These are phyloP conservation scores for Endomychus coccineus DNA, from an alignment of 2,888 invertebrate genomes.

Conservation along the genomic window DNA sequence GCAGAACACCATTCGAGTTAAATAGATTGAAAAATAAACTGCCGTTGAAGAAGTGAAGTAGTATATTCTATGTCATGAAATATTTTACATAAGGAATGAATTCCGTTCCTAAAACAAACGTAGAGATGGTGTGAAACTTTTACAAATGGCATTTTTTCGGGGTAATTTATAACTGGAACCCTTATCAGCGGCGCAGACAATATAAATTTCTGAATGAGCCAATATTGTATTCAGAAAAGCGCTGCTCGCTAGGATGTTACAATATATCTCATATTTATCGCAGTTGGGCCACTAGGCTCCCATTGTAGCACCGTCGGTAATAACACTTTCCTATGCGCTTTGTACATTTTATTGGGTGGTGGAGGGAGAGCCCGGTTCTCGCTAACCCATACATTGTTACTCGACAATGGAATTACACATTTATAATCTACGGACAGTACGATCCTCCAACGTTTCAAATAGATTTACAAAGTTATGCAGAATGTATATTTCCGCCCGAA, in stretches of 20 bases:
- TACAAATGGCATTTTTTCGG: slow-evolving; percentile 40
- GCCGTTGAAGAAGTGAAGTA: too few relatives aligned
- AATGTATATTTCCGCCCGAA: slow-evolving; percentile 2
- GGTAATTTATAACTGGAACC: slow-evolving; percentile 39
- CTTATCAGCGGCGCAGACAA: slow-evolving; percentile 42
- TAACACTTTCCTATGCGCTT: slow-evolving; percentile 41
- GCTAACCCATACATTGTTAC: slow-evolving; percentile 37
- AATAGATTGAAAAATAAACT: too few relatives aligned
- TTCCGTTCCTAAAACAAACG: slow-evolving; percentile 22
- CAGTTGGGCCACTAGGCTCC: slow-evolving; percentile 29
- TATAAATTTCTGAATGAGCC: slow-evolving; percentile 42
- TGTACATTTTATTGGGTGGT: slow-evolving; percentile 41
- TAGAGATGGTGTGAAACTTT: slow-evolving; percentile 29
- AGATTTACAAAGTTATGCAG: slow-evolving; percentile 21
- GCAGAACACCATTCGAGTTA: too few relatives aligned
- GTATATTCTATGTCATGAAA: too few relatives aligned
- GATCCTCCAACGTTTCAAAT: slow-evolving; percentile 18
- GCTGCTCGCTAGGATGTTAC: slow-evolving; percentile 29
- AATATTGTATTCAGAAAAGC: slow-evolving; percentile 37
- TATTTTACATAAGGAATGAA: too few relatives aligned
- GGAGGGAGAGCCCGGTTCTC: slow-evolving; percentile 28
- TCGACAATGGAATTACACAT: slow-evolving; percentile 39
- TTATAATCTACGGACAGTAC: slow-evolving; percentile 31
- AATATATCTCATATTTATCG: slow-evolving; percentile 42
- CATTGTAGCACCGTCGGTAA: slow-evolving; percentile 34